phyloP scores from a whole-genome alignment of 2,797 vertebrate species.

The Clarias fuscus region DNA sequence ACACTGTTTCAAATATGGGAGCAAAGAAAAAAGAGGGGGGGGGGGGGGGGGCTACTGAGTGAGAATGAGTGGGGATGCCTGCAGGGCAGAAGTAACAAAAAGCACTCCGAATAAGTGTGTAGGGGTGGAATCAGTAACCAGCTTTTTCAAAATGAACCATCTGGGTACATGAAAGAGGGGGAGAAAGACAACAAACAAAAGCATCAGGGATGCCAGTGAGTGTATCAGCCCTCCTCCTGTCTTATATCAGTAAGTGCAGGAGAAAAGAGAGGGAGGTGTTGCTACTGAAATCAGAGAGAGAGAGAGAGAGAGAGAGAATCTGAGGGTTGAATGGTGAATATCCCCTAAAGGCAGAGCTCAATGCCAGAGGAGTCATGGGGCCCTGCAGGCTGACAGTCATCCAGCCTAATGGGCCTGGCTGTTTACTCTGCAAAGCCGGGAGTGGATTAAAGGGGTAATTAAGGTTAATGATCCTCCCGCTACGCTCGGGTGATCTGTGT shows the following conservation, averaged over 20 bases:
- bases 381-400: slow-evolving; percentile 83
- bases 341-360: slow-evolving; percentile 71
- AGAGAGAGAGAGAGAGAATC: slow-evolving; percentile 21
- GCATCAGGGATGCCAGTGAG: slow-evolving; percentile 73
- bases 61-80: slow-evolving; percentile 47
- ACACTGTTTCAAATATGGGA: slow-evolving; percentile 33
- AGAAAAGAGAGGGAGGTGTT: slow-evolving; percentile 25
- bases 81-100: slow-evolving; percentile 45
- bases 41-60: slow-evolving; percentile 26
- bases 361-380: slow-evolving; percentile 79
- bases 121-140: slow-evolving; percentile 68
- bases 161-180: slow-evolving; percentile 75
- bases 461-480: slow-evolving; percentile 83
- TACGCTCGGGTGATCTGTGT: slow-evolving; percentile 76
- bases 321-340: slow-evolving; percentile 50
- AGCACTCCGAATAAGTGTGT: slow-evolving; percentile 35
- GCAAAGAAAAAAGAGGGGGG: background rate
- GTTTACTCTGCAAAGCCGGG: slow-evolving; percentile 81
- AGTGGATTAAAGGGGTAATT: slow-evolving; percentile 87
- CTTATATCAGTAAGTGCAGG: slow-evolving; percentile 52
- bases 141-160: slow-evolving; percentile 76
- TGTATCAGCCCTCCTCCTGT: slow-evolving; percentile 58
- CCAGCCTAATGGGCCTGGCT: slow-evolving; percentile 82
- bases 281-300: slow-evolving; percentile 14
- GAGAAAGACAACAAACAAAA: slow-evolving; percentile 71